Evolutionary conservation across 1,140 invertebrate genomes (phyloP).

Genomic region (Drosophila setifemur): DNA sequence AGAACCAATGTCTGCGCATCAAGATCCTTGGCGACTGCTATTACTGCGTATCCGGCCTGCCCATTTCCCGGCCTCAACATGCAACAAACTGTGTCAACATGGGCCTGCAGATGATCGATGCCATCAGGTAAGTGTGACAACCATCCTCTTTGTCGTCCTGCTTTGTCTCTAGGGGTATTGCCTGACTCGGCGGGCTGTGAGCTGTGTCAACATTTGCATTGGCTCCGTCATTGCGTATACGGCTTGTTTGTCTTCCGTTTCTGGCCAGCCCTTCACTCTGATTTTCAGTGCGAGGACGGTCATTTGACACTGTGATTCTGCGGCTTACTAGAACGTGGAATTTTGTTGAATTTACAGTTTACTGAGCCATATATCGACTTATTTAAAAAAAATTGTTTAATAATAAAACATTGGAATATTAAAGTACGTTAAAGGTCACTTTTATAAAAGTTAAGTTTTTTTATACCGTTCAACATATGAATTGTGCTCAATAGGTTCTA

Average conservation of each 20-base stretch:
- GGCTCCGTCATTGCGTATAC: slow-evolving; percentile 47
- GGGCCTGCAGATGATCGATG: slow-evolving; percentile 98
- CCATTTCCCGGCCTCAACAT: slow-evolving; percentile 95
- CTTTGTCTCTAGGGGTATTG: background rate
- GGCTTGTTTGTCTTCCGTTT: slow-evolving; percentile 60
- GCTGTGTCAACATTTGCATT: slow-evolving; percentile 46
- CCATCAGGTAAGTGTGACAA: slow-evolving; percentile 89
- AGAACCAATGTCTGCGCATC: slow-evolving; percentile 97
- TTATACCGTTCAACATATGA: too few species aligned
- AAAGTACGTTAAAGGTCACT: too few species aligned
- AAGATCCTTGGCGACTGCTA: slow-evolving; percentile 98
- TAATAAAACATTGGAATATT: too few species aligned
- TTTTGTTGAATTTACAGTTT: slow-evolving; percentile 21
- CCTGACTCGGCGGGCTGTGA: background rate
- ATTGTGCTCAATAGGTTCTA: too few species aligned
- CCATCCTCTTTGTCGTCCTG: background rate
- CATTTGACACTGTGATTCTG: slow-evolving; percentile 44
- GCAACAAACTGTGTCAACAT: slow-evolving; percentile 98
- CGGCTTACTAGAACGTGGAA: slow-evolving; percentile 6
- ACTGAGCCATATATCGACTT: slow-evolving; percentile 21
- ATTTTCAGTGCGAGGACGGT: slow-evolving; percentile 20
- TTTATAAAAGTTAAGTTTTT: too few species aligned
- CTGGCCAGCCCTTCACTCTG: slow-evolving; percentile 40
- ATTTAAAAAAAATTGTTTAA: background rate
- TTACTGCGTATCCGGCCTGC: slow-evolving; percentile 97